Base-by-base conservation (phyloP, 2,888 invertebrate genomes). In the Plebejus melissa region DNA sequence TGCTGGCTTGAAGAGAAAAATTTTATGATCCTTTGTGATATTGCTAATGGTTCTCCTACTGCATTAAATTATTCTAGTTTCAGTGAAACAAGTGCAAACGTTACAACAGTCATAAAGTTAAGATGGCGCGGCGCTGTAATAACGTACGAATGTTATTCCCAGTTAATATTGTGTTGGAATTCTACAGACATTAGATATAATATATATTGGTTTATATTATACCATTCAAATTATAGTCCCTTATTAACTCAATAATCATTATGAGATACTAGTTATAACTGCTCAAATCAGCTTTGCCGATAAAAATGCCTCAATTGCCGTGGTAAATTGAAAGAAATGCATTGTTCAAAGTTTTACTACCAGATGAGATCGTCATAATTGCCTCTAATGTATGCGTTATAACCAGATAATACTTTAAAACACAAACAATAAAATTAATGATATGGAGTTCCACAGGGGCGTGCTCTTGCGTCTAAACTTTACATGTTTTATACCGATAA, bases 41-140 rank as follows among this genome's bases (percentile, higher is more conserved):
- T 58, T 58, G n/a, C 58, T n/a, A 58, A 58, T n/a, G 58, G 58
- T 22, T 22, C 54, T 50, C 50, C 50, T 54, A 54, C 54, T 54
- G 22, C 58, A 58, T 58, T n/a, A 58, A 58, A n/a, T 58, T 58
- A 58, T 58, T 58, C 58, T 58, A 58, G 58, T 58, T n/a, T 58
- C 22, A 54, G 54, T 54, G 16, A 54, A 54, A 58, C 58, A 7
- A 58, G 58, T 58, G 58, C n/a, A 58, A 58, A 58, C 22, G 58
- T 58, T 58, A 58, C 58, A 16, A 11, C 54, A 16, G 54, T 22
- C 22, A 22, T 57, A 58, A 58, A 58, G 58, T 22, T 58, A 58
- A 4, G 22, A 58, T 58, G 16, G 54, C 54, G 54, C 46, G 54
- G 54, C 54, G 16, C 5, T 54, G n/a, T 58, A 58, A 58, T 58